Evolutionary conservation across 2,888 invertebrate genomes (phyloP).

Genomic region (Panorpa germanica): DNA sequence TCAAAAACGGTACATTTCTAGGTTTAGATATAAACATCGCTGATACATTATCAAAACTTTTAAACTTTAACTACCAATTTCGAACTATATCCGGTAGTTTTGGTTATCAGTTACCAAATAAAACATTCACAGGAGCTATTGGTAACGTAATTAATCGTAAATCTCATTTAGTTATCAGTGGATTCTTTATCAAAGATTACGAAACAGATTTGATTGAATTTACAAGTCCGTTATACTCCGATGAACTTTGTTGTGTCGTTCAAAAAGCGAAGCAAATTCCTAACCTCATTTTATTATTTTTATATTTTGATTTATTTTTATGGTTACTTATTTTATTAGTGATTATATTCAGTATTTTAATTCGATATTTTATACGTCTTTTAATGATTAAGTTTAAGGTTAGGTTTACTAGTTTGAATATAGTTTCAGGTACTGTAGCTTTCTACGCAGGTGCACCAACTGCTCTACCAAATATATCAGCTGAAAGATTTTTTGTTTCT

Average conservation of each 20-base stretch:
- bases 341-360: conserved; percentile 15
- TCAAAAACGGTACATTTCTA: no score
- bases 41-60: no score
- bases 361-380: no score
- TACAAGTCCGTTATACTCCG: conserved; percentile 21
- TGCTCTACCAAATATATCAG: conserved; percentile 20
- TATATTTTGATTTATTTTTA: conserved; percentile 19
- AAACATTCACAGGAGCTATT: conserved; percentile 21
- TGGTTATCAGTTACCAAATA: conserved; percentile 20
- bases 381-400: no score
- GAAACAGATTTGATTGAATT: conserved; percentile 20
- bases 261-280: conserved; percentile 23
- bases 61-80: no score
- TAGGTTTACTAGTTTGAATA: no score
- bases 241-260: conserved; percentile 23
- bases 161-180: conserved; percentile 21
- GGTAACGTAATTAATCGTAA: conserved; percentile 19
- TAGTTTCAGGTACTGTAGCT: no score
- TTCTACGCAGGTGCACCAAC: no score
- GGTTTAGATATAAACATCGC: no score
- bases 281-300: conserved; percentile 21
- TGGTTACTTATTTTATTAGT: conserved; percentile 21
- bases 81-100: no score
- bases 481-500: conserved; percentile 22
- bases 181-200: conserved; percentile 25